A percentile compares a stretch with the other conserved stretches of the same genome.
phyloP scores from a whole-genome alignment of 2,113 vertebrate species.

The Symphodus melops region DNA sequence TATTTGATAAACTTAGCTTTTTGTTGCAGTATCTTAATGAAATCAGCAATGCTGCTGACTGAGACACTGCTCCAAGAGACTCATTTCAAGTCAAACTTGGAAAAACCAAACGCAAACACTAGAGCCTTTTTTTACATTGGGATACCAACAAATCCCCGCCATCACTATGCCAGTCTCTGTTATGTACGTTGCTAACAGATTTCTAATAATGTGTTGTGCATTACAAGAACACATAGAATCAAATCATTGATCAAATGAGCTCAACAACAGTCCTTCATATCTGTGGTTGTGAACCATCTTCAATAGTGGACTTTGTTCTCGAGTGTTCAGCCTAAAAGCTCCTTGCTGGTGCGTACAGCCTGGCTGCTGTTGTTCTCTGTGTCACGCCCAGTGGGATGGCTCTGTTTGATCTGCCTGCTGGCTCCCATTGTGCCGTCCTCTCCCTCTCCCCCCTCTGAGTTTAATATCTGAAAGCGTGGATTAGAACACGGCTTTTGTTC shows the following conservation, averaged over 20 bases:
- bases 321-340: constrained; percentile 32
- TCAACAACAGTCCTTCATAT: not conserved
- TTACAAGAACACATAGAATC: too few species aligned
- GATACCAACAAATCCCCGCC: too few species aligned
- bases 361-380: constrained; percentile 64
- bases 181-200: too few species aligned
- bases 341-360: constrained; percentile 61
- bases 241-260: not conserved
- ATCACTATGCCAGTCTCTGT: not conserved
- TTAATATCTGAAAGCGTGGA: constrained; percentile 60
- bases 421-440: constrained; percentile 63
- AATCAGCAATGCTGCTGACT: constrained; percentile 10
- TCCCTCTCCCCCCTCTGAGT: constrained; percentile 27
- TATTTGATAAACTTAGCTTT: constrained; percentile 15
- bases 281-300: constrained; percentile 11
- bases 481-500: constrained; percentile 69
- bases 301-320: constrained; percentile 73
- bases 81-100: not conserved
- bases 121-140: too few species aligned
- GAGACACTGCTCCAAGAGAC: not conserved
- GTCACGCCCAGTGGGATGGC: constrained; percentile 61
- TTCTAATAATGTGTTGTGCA: too few species aligned
- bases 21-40: not conserved
- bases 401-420: constrained; percentile 70
- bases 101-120: not conserved